phyloP scores from a whole-genome alignment of 2,888 invertebrate species.

The Silvanus unidentatus region DNA sequence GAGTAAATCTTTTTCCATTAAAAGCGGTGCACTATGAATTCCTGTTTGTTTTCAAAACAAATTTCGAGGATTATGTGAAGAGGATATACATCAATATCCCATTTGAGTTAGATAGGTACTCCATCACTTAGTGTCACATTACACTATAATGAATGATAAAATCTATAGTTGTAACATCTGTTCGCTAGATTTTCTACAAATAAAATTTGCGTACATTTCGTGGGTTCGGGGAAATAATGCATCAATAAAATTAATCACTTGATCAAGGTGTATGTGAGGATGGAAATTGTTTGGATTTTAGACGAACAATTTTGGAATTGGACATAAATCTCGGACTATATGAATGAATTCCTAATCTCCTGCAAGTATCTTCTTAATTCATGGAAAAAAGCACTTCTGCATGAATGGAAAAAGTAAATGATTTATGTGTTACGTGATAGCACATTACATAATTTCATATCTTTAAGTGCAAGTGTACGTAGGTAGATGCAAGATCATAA shows the following conservation, averaged over 20 bases:
- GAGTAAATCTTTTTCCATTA: background rate
- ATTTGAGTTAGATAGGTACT: conserved; percentile 27
- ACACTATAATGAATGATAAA: conserved; percentile 33
- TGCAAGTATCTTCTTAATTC: no score
- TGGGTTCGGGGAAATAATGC: conserved; percentile 3
- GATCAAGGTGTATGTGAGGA: no score
- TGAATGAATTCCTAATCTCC: no score
- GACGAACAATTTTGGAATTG: no score
- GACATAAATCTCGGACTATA: no score
- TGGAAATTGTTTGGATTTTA: no score
- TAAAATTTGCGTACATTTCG: conserved; percentile 20
- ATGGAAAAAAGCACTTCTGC: no score
- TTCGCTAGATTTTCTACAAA: conserved; percentile 31
- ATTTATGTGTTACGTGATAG: no score
- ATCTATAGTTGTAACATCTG: conserved; percentile 33
- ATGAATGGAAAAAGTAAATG: no score
- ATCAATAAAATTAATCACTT: conserved; percentile 6
- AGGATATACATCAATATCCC: conserved; percentile 34
- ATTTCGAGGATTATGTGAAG: conserved; percentile 23
- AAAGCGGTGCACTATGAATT: background rate
- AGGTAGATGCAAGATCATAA: no score
- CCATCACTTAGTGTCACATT: conserved; percentile 35
- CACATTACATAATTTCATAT: no score
- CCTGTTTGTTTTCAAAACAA: conserved; percentile 24
- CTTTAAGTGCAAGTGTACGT: no score